Evolutionary conservation across 2,113 vertebrate species (phyloP).

Genomic region (Ceratotherium simum): DNA sequence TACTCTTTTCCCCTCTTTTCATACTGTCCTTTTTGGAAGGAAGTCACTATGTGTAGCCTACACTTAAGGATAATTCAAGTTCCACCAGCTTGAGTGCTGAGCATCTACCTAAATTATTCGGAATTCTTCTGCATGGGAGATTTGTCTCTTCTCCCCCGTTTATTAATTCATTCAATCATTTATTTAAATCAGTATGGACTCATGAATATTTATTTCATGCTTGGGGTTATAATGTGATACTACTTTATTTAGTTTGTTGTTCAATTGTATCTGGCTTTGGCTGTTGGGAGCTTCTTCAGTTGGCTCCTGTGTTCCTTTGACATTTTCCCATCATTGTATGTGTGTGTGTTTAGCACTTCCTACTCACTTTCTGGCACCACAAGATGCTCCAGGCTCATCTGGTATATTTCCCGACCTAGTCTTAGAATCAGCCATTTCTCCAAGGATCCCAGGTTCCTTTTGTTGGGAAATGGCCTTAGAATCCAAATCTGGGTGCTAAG

Average conservation of each 20-base stretch:
- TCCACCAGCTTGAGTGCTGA: background rate
- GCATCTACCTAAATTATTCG: background rate
- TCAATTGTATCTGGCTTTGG: background rate
- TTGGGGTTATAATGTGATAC: background rate
- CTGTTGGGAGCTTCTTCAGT: background rate
- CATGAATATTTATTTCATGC: background rate
- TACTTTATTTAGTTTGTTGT: background rate
- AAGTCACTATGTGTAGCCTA: background rate
- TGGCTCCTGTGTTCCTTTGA: background rate
- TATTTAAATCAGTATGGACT: background rate
- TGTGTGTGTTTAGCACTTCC: background rate
- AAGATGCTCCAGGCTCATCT: background rate
- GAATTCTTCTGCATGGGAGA: background rate
- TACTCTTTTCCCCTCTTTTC: background rate
- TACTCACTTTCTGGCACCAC: background rate
- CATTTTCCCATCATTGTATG: background rate
- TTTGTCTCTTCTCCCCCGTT: background rate
- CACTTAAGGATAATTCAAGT: background rate
- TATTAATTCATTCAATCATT: background rate
- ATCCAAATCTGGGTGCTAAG: background rate
- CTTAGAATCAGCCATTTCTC: background rate
- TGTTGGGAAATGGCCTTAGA: background rate
- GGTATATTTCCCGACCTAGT: background rate
- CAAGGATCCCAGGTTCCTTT: background rate
- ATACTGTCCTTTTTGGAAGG: background rate